Conservation (phyloP, 2,113 vertebrate species). For the Sceloporus undulatus region DNA sequence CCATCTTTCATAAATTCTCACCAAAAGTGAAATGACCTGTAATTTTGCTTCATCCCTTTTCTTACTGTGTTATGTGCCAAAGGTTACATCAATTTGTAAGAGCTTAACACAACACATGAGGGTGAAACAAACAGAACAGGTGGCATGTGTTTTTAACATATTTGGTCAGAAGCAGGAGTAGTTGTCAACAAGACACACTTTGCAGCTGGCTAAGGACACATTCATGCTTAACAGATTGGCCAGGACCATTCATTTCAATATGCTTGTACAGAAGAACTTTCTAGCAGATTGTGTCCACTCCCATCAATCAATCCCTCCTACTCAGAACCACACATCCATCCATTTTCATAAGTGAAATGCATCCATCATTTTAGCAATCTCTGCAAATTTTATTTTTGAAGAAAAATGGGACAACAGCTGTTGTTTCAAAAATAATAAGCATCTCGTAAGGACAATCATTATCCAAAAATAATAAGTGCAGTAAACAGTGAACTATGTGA, state of each 20-base stretch:
- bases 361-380: slow-evolving; percentile 24
- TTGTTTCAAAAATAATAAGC: background rate
- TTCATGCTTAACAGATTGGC: background rate
- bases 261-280: background rate
- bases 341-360: background rate
- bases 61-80: background rate
- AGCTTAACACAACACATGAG: background rate
- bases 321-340: background rate
- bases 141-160: background rate
- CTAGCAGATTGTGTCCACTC: background rate
- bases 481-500: fast-evolving
- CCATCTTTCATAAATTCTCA: background rate
- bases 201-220: background rate
- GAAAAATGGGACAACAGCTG: background rate
- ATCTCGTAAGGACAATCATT: background rate
- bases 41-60: background rate
- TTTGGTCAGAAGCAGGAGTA: background rate
- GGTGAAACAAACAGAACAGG: background rate
- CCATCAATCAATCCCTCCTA: background rate
- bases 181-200: background rate
- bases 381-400: background rate
- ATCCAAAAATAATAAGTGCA: background rate
- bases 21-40: background rate
- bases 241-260: background rate
- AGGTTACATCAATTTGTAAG: background rate